Base-by-base conservation (phyloP, 2,113 vertebrate genomes). In the Bucco capensis region DNA sequence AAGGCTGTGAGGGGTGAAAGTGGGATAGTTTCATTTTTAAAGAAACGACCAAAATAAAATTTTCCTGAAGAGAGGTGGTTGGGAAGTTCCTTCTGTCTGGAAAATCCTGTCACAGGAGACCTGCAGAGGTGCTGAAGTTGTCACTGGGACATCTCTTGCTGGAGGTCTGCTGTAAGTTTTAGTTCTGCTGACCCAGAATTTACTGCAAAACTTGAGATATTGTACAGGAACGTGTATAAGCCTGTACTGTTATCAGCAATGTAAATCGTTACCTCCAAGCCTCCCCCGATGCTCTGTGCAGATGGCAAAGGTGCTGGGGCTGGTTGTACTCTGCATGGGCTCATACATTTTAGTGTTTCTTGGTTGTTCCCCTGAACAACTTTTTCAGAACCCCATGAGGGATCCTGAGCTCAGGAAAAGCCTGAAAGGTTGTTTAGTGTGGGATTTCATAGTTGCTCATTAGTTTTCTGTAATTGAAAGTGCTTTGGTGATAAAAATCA, bases 401-500 rank as follows among this genome's bases (percentile, higher is more conserved):
- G 49, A 0, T 1, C 37, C 77, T 49, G 74, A 75, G 91, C 93
- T 79, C 49, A 23, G 40, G 82, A 81, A 21, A 78, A 51, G 40
- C 84, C 89, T 69, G 61, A 27, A 86, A 84, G 54, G 58, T 51
- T 75, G 47, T 82, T 78, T 42, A 79, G 77, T 0, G 0, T 84
- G 81, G 57, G 44, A 61, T 95, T 94, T 90, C 46, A 8, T 50
- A 76, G 90, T 25, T 86, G 66, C 61, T 81, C 77, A 46, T 90
- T 95, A 78, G 58, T 89, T 95, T 94, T 84, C 83, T 94, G 77
- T 95, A 93, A 86, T 58, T 92, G 80, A 88, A 92, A 81, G 83
- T 75, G 74, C 80, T 88, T 86, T 92, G 54, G 73, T 92, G 92
- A 93, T 96, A 94, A 96, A 90, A 96, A 93, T 94, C 92, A 94